Conservation (phyloP, 2,113 vertebrate species). For the Eonycteris spelaea region DNA sequence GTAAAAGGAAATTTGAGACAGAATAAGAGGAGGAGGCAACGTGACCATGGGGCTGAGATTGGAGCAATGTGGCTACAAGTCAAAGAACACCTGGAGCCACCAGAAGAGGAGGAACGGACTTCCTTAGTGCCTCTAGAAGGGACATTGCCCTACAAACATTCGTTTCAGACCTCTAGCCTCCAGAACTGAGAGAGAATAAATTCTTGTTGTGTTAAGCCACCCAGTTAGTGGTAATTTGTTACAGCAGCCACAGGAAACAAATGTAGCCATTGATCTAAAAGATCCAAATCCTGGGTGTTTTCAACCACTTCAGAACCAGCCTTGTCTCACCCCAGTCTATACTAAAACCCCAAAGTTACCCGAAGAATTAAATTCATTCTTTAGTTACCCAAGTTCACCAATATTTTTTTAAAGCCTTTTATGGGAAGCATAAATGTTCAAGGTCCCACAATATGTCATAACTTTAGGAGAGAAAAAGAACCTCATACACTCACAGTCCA, state of each 20-base stretch:
- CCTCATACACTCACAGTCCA: rapidly evolving
- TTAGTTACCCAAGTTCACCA: not conserved
- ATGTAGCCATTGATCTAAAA: not conserved
- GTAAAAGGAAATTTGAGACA: not conserved
- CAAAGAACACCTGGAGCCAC: not conserved
- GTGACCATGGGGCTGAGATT: not conserved
- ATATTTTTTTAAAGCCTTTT: not conserved
- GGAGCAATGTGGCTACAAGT: not conserved
- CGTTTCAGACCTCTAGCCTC: not conserved
- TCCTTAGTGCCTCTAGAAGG: not conserved
- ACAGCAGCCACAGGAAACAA: not conserved
- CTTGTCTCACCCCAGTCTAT: not conserved
- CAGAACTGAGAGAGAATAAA: not conserved
- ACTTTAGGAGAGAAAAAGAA: not conserved
- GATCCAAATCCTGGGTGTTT: not conserved
- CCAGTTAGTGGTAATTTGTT: not conserved
- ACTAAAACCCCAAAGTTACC: not conserved
- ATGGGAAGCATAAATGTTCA: not conserved
- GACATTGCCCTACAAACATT: rapidly evolving
- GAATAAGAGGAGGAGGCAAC: not conserved
- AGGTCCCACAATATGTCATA: not conserved
- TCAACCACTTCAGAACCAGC: not conserved
- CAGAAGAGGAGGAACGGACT: not conserved
- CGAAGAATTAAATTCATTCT: not conserved
- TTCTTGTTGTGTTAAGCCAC: not conserved